These are phyloP conservation scores for Marronus borbonicus DNA, from an alignment of 2,888 invertebrate genomes.

Conservation along the genomic window DNA sequence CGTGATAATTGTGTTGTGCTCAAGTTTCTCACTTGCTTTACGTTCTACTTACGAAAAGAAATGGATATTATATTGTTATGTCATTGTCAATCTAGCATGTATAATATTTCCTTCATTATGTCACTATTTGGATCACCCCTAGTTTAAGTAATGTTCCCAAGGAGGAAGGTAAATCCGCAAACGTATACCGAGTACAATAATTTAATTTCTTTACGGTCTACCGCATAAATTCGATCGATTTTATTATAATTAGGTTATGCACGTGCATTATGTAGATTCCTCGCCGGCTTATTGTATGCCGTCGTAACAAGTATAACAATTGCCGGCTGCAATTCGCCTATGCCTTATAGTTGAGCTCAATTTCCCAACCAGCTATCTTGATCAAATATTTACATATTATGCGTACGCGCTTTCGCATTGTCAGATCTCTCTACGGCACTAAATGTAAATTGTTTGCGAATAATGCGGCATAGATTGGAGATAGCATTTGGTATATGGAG, in stretches of 20 bases:
- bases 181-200: conserved; percentile 56
- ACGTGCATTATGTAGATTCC: conserved; percentile 41
- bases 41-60: too few relatives aligned
- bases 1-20: too few relatives aligned
- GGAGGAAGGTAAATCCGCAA: neutral
- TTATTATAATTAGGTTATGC: conserved; percentile 60
- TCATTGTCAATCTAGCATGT: too few relatives aligned
- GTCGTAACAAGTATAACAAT: conserved; percentile 5
- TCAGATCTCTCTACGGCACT: conserved; percentile 1
- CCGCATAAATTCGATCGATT: conserved; percentile 62
- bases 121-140: too few relatives aligned
- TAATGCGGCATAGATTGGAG: conserved; percentile 4
- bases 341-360: conserved; percentile 27
- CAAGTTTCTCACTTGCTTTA: too few relatives aligned
- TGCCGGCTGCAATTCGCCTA: conserved; percentile 8
- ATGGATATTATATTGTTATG: too few relatives aligned
- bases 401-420: conserved; percentile 22
- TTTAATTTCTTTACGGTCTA: conserved; percentile 62
- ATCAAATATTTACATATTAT: conserved; percentile 42
- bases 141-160: too few relatives aligned
- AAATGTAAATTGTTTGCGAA: conserved; percentile 12
- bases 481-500: neutral
- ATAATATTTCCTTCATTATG: too few relatives aligned
- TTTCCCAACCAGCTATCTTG: conserved; percentile 34
- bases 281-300: neutral